phyloP scores from a whole-genome alignment of 2,113 vertebrate species.

The Rutilus rutilus region DNA sequence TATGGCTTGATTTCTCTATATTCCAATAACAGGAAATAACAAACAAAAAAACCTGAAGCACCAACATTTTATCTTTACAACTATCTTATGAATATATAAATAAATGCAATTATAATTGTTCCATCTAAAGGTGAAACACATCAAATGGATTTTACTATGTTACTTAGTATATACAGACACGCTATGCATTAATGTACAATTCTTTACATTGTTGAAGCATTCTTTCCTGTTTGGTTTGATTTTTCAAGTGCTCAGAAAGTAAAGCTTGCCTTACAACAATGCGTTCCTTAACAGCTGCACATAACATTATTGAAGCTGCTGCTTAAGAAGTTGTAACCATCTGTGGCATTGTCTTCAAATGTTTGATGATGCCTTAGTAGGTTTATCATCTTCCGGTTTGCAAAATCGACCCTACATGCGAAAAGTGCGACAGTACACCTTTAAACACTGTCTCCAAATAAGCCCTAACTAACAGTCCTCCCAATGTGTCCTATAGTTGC shows the following conservation, averaged over 20 bases:
- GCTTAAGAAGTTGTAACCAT: conserved; percentile 20
- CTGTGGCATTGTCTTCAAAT: background rate
- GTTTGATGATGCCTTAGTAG: background rate
- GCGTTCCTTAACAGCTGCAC: conserved; percentile 32
- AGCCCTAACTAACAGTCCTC: conserved; percentile 46
- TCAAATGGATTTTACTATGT: conserved; percentile 38
- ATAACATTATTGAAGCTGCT: conserved; percentile 22
- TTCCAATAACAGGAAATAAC: conserved; percentile 42
- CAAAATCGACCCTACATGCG: conserved; percentile 29
- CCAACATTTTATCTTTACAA: conserved; percentile 50
- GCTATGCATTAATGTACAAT: conserved; percentile 44
- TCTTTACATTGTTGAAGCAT: conserved; percentile 34
- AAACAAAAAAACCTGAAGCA: conserved; percentile 52
- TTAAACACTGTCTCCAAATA: conserved; percentile 39
- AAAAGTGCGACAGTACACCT: background rate
- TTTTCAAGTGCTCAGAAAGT: conserved; percentile 45
- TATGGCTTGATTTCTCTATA: conserved; percentile 50
- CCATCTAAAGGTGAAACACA: conserved; percentile 40
- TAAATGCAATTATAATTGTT: conserved; percentile 50
- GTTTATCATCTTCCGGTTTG: background rate
- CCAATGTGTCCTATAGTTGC: conserved; percentile 39
- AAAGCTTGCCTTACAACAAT: conserved; percentile 52
- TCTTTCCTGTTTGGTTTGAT: conserved; percentile 33
- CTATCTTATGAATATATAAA: conserved; percentile 58
- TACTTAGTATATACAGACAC: conserved; percentile 50